Percentiles rank a stretch among this genome's conserved stretches.
Evolutionary conservation across 2,797 vertebrate species (phyloP).

Genomic region (Heteromormyrus szaboi): DNA sequence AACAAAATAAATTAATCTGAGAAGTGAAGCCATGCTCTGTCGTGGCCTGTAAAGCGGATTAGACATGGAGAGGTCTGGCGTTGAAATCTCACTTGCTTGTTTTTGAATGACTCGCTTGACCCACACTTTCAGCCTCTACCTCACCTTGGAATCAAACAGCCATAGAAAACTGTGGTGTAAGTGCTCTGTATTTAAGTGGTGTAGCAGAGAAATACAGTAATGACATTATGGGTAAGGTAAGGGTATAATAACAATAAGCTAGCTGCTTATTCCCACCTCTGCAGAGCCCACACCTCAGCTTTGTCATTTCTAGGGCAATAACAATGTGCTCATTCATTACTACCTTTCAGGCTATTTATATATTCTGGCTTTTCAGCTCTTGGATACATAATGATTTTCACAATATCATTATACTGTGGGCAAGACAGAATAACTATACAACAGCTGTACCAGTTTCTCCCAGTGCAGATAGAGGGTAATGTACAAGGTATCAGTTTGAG

Average conservation of each 20-base stretch:
- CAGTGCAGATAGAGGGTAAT: not conserved
- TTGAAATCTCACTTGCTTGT: not conserved
- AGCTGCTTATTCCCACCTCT: not conserved
- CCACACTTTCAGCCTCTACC: constrained; percentile 4
- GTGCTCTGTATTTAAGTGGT: constrained; percentile 1
- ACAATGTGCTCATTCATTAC: not conserved
- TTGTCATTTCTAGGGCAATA: not conserved
- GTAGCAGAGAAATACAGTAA: not conserved
- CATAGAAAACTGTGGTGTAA: constrained; percentile 7
- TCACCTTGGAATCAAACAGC: constrained; percentile 23
- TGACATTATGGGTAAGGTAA: not conserved
- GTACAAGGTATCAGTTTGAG: not conserved
- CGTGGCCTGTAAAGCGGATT: not conserved
- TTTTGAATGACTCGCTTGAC: constrained; percentile 19
- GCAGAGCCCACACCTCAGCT: not conserved
- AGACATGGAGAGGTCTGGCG: not conserved
- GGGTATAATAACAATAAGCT: constrained; percentile 18
- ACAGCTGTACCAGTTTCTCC: not conserved
- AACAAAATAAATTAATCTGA: not conserved
- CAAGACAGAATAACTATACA: not conserved
- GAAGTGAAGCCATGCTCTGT: not conserved
- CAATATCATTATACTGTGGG: not conserved
- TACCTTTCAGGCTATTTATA: constrained; percentile 16
- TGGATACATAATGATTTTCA: not conserved
- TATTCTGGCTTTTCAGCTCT: not conserved